These are phyloP conservation scores for Lagria hirta DNA, from an alignment of 2,888 invertebrate species.

Conservation along the genomic window DNA sequence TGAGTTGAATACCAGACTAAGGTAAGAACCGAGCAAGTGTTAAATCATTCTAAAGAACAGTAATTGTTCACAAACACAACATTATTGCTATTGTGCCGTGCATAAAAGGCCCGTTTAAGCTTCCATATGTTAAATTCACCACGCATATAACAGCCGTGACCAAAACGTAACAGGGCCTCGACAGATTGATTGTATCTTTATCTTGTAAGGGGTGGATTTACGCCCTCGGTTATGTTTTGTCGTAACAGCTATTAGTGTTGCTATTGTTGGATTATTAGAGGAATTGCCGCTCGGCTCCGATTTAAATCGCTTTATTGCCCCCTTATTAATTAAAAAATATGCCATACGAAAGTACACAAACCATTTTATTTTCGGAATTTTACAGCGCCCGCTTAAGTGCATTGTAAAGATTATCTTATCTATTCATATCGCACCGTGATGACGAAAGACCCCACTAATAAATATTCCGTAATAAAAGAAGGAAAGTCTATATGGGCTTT, in stretches of 20 bases:
- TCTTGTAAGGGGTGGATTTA: conserved; percentile 47
- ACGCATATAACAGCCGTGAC: conserved; percentile 35
- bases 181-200: conserved; percentile 49
- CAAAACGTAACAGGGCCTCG: conserved; percentile 32
- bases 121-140: conserved; percentile 27
- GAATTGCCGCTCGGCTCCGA: conserved; percentile 32
- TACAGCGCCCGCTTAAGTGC: background rate
- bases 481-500: no score
- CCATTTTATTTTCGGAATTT: background rate
- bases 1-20: no score
- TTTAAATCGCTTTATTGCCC: conserved; percentile 24
- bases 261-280: conserved; percentile 45
- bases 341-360: conserved; percentile 1
- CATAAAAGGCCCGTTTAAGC: conserved; percentile 23
- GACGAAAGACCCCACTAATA: no score
- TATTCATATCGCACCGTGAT: no score
- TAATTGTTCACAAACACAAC: conserved; percentile 16
- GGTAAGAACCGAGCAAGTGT: background rate
- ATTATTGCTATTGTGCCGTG: conserved; percentile 13
- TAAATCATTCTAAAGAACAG: background rate
- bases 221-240: conserved; percentile 39
- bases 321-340: conserved; percentile 14
- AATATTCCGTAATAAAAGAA: no score
- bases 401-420: conserved; percentile 1
- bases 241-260: conserved; percentile 41